A percentile compares a stretch with the other conserved stretches of the same genome.
Conservation (phyloP, 2,797 vertebrate genomes). For the Telmatherina bonti region DNA sequence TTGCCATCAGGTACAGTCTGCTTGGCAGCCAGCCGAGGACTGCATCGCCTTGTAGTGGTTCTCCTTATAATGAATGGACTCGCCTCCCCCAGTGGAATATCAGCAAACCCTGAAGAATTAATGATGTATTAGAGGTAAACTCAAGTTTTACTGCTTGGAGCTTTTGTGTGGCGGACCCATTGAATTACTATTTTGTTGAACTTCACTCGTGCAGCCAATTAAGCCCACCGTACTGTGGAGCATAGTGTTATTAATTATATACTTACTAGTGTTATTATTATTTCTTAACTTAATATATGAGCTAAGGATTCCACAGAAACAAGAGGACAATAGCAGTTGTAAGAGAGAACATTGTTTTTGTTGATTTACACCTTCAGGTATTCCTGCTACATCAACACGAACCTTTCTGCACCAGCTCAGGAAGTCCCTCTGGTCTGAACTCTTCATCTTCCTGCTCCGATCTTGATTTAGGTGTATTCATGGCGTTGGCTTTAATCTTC, state of each 20-base stretch:
- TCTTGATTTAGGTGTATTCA: conserved; percentile 41
- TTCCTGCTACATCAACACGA: conserved; percentile 7
- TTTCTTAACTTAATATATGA: not conserved
- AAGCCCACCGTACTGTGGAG: not conserved
- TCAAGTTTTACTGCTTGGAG: not conserved
- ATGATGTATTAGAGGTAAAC: not conserved
- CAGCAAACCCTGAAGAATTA: conserved; percentile 84
- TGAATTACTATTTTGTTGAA: not conserved
- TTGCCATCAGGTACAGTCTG: conserved; percentile 80
- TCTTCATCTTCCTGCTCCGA: conserved; percentile 58
- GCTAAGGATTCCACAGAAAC: not conserved
- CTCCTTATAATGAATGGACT: conserved; percentile 86
- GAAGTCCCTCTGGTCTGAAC: conserved; percentile 86
- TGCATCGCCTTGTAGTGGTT: conserved; percentile 82
- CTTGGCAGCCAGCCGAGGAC: conserved; percentile 72
- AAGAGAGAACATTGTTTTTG: not conserved
- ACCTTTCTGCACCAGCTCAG: conserved; percentile 90
- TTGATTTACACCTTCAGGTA: not conserved
- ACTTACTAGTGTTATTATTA: not conserved
- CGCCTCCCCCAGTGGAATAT: conserved; percentile 85
- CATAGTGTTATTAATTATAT: not conserved
- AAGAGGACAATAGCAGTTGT: too few species aligned
- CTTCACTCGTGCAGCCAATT: not conserved
- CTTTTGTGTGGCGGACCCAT: not conserved
- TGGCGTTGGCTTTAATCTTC: conserved; percentile 72